These are phyloP conservation scores for Latrodectus geometricus DNA, from an alignment of 1,140 invertebrate genomes.

Conservation along the genomic window DNA sequence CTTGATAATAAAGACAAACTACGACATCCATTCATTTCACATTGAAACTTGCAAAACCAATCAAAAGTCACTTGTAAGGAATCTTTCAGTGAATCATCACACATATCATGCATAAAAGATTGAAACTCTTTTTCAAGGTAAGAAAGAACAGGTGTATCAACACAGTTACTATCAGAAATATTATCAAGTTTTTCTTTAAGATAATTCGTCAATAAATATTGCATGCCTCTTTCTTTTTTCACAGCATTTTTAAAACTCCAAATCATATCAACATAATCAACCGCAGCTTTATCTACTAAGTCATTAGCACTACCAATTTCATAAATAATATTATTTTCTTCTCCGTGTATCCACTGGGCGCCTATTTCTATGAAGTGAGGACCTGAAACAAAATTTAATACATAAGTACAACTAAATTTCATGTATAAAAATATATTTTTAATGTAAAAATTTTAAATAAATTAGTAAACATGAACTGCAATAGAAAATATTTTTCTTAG, in stretches of 20 bases:
- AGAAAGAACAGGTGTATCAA: background rate
- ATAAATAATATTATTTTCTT: conserved; percentile 79
- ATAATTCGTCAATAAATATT: background rate
- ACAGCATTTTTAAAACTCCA: background rate
- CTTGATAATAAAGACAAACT: conserved; percentile 18
- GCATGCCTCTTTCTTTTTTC: background rate
- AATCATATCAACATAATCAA: conserved; percentile 12
- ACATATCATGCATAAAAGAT: background rate
- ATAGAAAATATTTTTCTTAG: too few relatives aligned
- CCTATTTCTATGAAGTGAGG: conserved; percentile 81
- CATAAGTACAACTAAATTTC: too few relatives aligned
- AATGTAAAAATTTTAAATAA: too few relatives aligned
- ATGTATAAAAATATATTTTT: too few relatives aligned
- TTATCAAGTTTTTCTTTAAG: conserved; percentile 43
- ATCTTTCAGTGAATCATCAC: background rate
- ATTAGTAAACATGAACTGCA: too few relatives aligned
- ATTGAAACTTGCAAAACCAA: conserved; percentile 41
- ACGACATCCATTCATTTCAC: conserved; percentile 44
- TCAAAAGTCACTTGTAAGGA: conserved; percentile 11
- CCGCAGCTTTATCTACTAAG: conserved; percentile 27
- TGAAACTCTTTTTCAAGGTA: background rate
- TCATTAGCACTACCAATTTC: conserved; percentile 66
- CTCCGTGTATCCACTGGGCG: conserved; percentile 90
- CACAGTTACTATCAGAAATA: background rate
- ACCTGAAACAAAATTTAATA: conserved; percentile 48